phyloP scores from a whole-genome alignment of 1,140 invertebrate species.

The Neodiprion virginianus region DNA sequence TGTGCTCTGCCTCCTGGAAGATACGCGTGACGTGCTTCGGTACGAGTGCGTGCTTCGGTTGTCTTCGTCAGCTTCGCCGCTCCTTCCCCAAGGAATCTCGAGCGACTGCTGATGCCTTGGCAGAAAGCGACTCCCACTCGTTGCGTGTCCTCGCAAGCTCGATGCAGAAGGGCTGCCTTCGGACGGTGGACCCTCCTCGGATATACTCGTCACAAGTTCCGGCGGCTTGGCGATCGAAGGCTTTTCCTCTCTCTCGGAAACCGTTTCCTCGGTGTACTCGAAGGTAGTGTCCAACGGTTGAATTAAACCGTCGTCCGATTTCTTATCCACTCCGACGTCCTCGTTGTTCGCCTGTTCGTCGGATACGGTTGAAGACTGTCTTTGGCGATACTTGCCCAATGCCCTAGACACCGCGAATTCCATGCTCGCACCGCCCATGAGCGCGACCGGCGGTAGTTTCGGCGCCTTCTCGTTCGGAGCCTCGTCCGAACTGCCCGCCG shows the following conservation, averaged over 20 bases:
- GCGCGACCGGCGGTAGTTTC: conserved; percentile 64
- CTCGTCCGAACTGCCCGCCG: conserved; percentile 56
- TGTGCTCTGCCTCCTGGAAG: conserved; percentile 87
- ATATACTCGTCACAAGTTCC: conserved; percentile 56
- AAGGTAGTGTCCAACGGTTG: conserved; percentile 46
- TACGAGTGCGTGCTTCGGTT: conserved; percentile 85
- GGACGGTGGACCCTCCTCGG: conserved; percentile 58
- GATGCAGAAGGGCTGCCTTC: conserved; percentile 72
- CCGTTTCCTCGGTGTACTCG: conserved; percentile 46
- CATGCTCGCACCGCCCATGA: conserved; percentile 71
- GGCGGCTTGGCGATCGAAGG: conserved; percentile 49
- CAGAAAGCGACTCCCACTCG: conserved; percentile 62
- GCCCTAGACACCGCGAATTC: conserved; percentile 86
- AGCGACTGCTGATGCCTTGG: conserved; percentile 79
- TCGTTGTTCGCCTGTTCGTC: conserved; percentile 68
- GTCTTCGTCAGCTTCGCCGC: conserved; percentile 79
- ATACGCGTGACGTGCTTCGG: conserved; percentile 84
- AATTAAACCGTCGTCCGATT: conserved; percentile 37
- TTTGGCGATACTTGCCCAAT: conserved; percentile 80
- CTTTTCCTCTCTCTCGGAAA: conserved; percentile 50
- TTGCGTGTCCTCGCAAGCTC: conserved; percentile 63
- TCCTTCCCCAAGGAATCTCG: conserved; percentile 74
- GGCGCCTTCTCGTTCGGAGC: conserved; percentile 62
- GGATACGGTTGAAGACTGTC: conserved; percentile 74
- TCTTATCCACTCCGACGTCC: conserved; percentile 59